These are phyloP conservation scores for Hippocampus zosterae DNA, from an alignment of 2,113 vertebrate genomes.

Conservation along the genomic window DNA sequence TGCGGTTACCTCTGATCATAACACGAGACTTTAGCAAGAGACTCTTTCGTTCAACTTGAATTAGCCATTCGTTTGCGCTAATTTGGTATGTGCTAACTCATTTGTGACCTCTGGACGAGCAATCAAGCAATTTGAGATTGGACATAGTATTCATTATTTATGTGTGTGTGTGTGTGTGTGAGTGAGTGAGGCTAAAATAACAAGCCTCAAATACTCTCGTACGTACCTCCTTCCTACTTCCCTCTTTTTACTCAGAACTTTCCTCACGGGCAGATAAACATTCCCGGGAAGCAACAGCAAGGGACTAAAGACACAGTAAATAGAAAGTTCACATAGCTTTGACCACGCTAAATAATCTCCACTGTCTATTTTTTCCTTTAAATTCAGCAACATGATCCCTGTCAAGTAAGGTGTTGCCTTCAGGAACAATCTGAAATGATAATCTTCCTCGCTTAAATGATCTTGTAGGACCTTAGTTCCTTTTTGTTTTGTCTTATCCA, in stretches of 20 bases:
- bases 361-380: not conserved
- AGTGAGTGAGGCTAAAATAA: not conserved
- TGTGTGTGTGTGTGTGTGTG: not conserved
- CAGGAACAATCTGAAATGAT: not conserved
- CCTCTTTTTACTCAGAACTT: not conserved
- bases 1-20: not conserved
- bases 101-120: not conserved
- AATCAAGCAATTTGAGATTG: not conserved
- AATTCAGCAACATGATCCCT: not conserved
- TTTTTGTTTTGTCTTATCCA: not conserved
- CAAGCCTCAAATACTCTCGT: not conserved
- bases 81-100: not conserved
- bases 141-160: not conserved
- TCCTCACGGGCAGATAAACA: not conserved
- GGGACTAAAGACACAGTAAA: not conserved
- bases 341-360: not conserved
- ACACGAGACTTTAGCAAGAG: not conserved
- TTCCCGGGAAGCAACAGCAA: not conserved
- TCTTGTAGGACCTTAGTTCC: not conserved
- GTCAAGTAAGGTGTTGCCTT: not conserved
- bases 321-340: not conserved
- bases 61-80: slow-evolving; percentile 31
- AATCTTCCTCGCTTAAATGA: not conserved
- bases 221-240: no score
- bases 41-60: slow-evolving; percentile 43